These are phyloP conservation scores for Dicerorhinus sumatrensis DNA, from an alignment of 2,113 vertebrate genomes.

Conservation along the genomic window DNA sequence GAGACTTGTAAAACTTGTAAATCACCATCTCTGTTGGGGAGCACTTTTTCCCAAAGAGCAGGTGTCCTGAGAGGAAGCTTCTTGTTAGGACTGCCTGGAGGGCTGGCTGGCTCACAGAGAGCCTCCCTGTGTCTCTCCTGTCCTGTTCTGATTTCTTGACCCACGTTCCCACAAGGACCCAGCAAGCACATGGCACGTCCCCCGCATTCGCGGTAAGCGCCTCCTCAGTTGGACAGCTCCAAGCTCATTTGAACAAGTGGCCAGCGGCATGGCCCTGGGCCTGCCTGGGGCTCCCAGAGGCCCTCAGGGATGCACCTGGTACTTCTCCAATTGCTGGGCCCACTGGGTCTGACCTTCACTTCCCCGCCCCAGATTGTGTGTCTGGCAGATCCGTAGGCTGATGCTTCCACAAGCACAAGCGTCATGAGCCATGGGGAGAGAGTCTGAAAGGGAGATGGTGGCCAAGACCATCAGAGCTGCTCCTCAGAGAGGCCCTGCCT, in stretches of 20 bases:
- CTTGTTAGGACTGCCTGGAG: fast-evolving
- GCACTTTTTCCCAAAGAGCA: neutral
- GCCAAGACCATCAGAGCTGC: too few species aligned
- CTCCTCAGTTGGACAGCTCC: neutral
- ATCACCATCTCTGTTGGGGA: neutral
- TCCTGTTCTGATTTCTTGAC: neutral
- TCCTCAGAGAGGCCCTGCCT: neutral
- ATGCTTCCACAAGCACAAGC: neutral
- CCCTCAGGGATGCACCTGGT: fast-evolving
- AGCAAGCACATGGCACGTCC: too few species aligned
- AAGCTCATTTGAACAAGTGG: fast-evolving
- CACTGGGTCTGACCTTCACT: neutral
- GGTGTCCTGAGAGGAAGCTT: too few species aligned
- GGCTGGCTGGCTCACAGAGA: neutral
- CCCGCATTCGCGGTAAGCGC: fast-evolving
- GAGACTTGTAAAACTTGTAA: neutral
- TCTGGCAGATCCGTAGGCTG: too few species aligned
- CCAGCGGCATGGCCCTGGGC: neutral
- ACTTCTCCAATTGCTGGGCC: too few species aligned
- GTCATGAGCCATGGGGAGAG: neutral
- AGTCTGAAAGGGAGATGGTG: neutral
- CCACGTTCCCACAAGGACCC: neutral
- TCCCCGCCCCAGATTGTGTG: fast-evolving
- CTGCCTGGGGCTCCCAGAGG: neutral
- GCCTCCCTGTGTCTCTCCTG: neutral